Evolutionary conservation across 2,888 invertebrate genomes (phyloP).

Genomic region (Schizotus pectinicornis): DNA sequence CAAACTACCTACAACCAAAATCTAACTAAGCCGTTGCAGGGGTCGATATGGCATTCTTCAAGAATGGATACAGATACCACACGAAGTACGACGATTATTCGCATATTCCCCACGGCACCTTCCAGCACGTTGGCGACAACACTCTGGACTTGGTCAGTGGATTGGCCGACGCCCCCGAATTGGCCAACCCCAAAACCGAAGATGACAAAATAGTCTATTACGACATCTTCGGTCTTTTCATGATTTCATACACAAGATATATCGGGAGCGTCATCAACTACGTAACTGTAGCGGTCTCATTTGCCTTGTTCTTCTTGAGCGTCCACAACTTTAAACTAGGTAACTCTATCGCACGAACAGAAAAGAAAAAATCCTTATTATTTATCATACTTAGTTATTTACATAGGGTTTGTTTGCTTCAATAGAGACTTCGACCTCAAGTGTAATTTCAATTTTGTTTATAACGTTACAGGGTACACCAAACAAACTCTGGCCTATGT

Average conservation of each 20-base stretch:
- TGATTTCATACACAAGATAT: slow-evolving; percentile 39
- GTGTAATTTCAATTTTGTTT: too few species aligned
- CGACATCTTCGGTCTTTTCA: slow-evolving; percentile 44
- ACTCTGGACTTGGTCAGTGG: slow-evolving; percentile 60
- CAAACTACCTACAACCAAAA: too few species aligned
- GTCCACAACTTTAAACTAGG: slow-evolving; percentile 34
- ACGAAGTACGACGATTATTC: slow-evolving; percentile 64
- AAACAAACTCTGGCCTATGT: slow-evolving; percentile 33
- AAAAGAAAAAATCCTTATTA: too few species aligned
- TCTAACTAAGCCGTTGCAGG: slow-evolving; percentile 51
- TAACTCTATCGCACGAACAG: too few species aligned
- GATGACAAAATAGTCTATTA: slow-evolving; percentile 43
- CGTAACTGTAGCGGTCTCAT: slow-evolving; percentile 31
- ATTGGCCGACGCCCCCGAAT: slow-evolving; percentile 50
- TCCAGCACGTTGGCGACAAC: slow-evolving; percentile 70
- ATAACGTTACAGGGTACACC: slow-evolving; percentile 31
- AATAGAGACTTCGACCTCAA: too few species aligned
- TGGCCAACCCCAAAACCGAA: slow-evolving; percentile 45
- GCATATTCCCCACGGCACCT: slow-evolving; percentile 63
- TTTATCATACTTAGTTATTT: too few species aligned
- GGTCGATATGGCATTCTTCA: slow-evolving; percentile 67
- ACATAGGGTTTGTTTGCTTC: too few species aligned
- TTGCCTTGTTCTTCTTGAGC: slow-evolving; percentile 28
- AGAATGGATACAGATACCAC: slow-evolving; percentile 71
- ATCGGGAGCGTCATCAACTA: slow-evolving; percentile 35